Base-by-base conservation (phyloP, 2,797 vertebrate genomes). In the Alca torda region DNA sequence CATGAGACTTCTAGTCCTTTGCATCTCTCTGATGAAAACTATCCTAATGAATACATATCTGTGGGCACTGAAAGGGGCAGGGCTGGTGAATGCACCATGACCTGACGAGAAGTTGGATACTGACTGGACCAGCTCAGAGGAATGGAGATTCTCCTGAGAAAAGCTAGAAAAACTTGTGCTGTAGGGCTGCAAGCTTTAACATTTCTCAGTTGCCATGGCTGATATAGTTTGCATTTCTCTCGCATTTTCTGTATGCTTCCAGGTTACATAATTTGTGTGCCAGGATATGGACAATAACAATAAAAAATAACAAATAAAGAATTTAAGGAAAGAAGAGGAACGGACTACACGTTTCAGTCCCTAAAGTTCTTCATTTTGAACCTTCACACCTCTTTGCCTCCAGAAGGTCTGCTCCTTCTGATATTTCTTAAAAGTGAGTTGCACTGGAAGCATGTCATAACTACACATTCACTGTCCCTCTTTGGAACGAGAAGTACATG, bases 71-170 rank as follows among this genome's bases (percentile, higher is more conserved):
- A 57, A 75, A 65, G 37, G 12, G 14, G 8, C 54, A 73, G 31
- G 16, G 25, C 46, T 78, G 48, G 25, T 8, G 9, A 87, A 69
- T 28, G 39, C 18, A 8, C 16, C 6, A 0, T 33, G 15, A 11
- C 4, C 10, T 59, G 19, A 6, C 25, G 46, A 39, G 41, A n/a
- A 67, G 20, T 43, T 0, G 0, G 35, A 18, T 56, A 53, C n/a
- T 1, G 6, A 20, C 41, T 51, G 23, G 26, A n/a, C 15, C 39
- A 85, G 60, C 20, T 86, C 33, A 69, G 30, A 68, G 16, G 5
- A 86, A 25, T 33, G 26, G 68, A 50, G 17, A 50, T 45, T 80
- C 56, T 80, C 9, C 35, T 41, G 16, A 21, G 13, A 19, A 91
- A 79, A 73, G 45, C 7, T 48, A 59, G 45, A 75, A 60, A 65